Evolutionary conservation across 2,797 vertebrate genomes (phyloP).

Genomic region (Gallinago nigripennis): DNA sequence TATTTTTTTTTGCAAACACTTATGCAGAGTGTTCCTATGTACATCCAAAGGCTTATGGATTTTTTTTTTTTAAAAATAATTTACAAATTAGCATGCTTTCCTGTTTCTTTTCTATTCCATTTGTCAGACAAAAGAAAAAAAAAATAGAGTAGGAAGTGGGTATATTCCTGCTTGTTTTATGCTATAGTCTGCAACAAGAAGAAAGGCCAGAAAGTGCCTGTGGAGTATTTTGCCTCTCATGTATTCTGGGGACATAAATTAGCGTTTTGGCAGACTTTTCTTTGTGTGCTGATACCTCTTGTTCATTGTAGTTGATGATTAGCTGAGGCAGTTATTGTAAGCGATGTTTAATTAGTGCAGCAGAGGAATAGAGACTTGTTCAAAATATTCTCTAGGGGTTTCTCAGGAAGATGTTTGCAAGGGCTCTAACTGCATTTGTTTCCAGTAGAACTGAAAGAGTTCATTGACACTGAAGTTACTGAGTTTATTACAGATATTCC

Average conservation of each 20-base stretch:
- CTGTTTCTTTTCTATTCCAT: not conserved
- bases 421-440: not conserved
- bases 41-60: not conserved
- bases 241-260: not conserved
- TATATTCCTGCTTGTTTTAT: not conserved
- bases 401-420: not conserved
- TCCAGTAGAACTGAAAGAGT: constrained; percentile 22
- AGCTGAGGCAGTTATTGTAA: constrained; percentile 34
- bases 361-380: constrained; percentile 23
- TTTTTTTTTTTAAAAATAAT: too few species aligned
- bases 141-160: not conserved
- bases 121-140: not conserved
- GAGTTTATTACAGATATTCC: not conserved
- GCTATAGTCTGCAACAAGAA: not conserved
- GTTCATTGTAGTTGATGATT: constrained; percentile 23
- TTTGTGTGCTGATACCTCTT: constrained; percentile 16
- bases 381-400: not conserved
- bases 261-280: not conserved
- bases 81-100: not conserved
- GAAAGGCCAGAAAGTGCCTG: not conserved
- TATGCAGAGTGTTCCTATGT: not conserved
- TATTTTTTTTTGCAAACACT: not conserved
- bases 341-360: constrained; percentile 50
- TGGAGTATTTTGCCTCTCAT: not conserved
- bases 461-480: constrained; percentile 2